A percentile compares a stretch with the other conserved stretches of the same genome.
Conservation (phyloP, 2,888 invertebrate species). For the Mythimna impura region DNA sequence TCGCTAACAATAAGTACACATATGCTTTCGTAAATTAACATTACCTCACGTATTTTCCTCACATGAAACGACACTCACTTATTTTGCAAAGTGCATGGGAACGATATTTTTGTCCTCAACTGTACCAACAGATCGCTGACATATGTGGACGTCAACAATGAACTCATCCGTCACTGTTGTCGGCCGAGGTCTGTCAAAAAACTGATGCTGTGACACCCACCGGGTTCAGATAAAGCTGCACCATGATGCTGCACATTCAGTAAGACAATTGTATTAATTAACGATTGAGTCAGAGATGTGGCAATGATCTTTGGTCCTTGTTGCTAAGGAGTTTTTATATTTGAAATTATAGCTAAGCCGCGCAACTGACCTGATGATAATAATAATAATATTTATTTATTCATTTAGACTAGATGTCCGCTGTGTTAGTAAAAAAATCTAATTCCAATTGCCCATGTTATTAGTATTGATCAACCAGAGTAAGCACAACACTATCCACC, state of each 20-base stretch:
- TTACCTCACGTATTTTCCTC: too few species aligned
- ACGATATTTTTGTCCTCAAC: background rate
- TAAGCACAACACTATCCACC: too few species aligned
- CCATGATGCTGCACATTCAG: slow-evolving; percentile 46
- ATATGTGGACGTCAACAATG: slow-evolving; percentile 71
- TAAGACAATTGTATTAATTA: slow-evolving; percentile 51
- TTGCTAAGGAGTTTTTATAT: slow-evolving; percentile 16
- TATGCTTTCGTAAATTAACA: too few species aligned
- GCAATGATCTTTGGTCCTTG: slow-evolving; percentile 9
- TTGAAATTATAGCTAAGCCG: background rate
- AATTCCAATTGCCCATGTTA: too few species aligned
- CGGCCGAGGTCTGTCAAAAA: slow-evolving; percentile 59
- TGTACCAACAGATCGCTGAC: slow-evolving; percentile 50
- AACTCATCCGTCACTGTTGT: slow-evolving; percentile 69
- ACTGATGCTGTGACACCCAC: slow-evolving; percentile 53
- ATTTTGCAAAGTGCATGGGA: background rate
- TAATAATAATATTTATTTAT: too few species aligned
- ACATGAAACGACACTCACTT: background rate
- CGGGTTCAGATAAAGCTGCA: slow-evolving; percentile 35
- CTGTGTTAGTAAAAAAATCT: too few species aligned
- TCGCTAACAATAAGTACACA: too few species aligned
- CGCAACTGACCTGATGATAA: background rate
- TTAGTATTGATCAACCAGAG: too few species aligned
- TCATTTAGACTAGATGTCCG: too few species aligned
- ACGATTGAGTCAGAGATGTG: slow-evolving; percentile 32